Base-by-base conservation (phyloP, 2,797 vertebrate species). In the Labeo calbasu region DNA sequence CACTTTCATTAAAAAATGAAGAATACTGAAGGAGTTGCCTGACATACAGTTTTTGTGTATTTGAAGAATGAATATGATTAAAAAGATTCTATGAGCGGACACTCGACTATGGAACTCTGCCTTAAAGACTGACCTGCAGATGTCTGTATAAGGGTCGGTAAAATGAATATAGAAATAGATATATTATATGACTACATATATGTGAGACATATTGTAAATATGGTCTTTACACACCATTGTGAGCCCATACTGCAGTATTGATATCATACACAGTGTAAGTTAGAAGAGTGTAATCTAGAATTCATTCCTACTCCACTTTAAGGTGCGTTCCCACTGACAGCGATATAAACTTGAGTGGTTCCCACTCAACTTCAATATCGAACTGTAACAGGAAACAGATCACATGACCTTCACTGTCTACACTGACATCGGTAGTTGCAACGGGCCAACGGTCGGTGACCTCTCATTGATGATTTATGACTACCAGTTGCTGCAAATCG, bases 161-260 rank as follows among this genome's bases (percentile, higher is more conserved):
- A 91, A 90, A 91, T 78, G 87, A 89, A 36, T 91, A 90, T 86
- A 89, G 84, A 92, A 86, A 94, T 92, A 94, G 85, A 90, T 92
- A 92, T 92, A 92, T 93, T 93, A 93, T 93, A 92, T 73, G 85
- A 89, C 85, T 91, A 91, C 91, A 89, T 93, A 91, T 91, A 91
- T 94, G 94, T 96, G 95, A 93, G 94, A 93, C 94, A 94, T 94
- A 91, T 93, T 98, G 97, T 99, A 99, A 96, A 98, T 98, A 98
- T 94, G 94, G 95, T 94, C 94, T 96, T 95, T 95, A 83, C 79
- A 90, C 94, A 95, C 93, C 95, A 94, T 93, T 95, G 92, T 92
- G 93, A 95, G 94, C 94, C 92, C 92, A 95, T 94, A 92, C 94
- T 88, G 32, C 4, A 82, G 69, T 82, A 85, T 68, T 87, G 63